phyloP scores from a whole-genome alignment of 2,888 invertebrate genomes.

The Griposia aprilina region DNA sequence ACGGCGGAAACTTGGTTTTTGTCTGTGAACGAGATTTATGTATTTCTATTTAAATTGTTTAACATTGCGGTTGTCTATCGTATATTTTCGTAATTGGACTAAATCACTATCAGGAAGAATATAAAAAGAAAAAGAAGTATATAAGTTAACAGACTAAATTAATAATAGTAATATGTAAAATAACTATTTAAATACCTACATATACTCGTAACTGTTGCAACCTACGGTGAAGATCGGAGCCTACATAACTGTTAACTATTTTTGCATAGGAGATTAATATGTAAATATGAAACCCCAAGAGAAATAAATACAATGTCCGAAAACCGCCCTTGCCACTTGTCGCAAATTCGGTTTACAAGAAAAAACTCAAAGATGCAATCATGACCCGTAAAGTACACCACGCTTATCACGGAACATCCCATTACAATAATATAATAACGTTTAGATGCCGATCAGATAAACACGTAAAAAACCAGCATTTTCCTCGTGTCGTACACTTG shows the following conservation, averaged over 20 bases:
- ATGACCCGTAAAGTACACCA: background rate
- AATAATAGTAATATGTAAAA: too few relatives aligned
- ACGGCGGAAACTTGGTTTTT: background rate
- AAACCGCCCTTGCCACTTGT: too few relatives aligned
- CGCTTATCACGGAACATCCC: conserved; percentile 20
- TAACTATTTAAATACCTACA: too few relatives aligned
- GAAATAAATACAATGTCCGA: too few relatives aligned
- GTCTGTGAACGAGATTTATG: background rate
- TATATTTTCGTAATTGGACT: background rate
- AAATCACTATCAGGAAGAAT: background rate
- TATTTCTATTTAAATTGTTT: background rate
- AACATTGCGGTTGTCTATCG: background rate
- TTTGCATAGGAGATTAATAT: too few relatives aligned
- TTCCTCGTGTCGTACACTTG: conserved; percentile 22
- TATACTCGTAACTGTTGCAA: too few relatives aligned
- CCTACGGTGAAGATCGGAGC: too few relatives aligned
- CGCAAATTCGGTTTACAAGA: too few relatives aligned
- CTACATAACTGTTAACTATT: too few relatives aligned
- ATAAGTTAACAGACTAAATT: too few relatives aligned
- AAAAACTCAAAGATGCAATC: conserved; percentile 16
- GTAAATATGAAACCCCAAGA: too few relatives aligned
- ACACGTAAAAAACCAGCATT: conserved; percentile 17
- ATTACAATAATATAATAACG: conserved; percentile 40
- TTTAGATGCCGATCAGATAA: conserved; percentile 30
- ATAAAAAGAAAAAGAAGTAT: background rate